These are phyloP conservation scores for Spilosoma lubricipeda DNA, from an alignment of 2,888 invertebrate genomes.

Conservation along the genomic window DNA sequence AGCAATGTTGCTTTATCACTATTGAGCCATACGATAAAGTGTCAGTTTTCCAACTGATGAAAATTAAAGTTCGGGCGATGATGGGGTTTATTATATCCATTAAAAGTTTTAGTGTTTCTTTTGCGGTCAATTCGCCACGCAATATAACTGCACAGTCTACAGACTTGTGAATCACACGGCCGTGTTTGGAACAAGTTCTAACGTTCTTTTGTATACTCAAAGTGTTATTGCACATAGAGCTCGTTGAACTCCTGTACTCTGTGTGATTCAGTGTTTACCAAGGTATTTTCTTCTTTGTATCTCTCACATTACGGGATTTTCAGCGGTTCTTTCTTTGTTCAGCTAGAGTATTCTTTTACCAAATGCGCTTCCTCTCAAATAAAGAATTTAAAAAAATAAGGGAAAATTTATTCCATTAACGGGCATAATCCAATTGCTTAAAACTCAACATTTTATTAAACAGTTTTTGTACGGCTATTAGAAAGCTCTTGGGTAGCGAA, in stretches of 20 bases:
- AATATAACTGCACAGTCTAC: not conserved
- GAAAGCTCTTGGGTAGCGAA: too few relatives aligned
- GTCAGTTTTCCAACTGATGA: not conserved
- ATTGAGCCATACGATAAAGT: too few relatives aligned
- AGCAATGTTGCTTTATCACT: too few relatives aligned
- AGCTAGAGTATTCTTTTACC: too few relatives aligned
- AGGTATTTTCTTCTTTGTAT: too few relatives aligned
- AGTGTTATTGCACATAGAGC: not conserved
- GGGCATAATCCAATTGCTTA: too few relatives aligned
- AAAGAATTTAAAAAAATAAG: too few relatives aligned
- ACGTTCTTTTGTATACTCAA: not conserved
- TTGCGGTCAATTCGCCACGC: not conserved
- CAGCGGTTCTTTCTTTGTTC: too few relatives aligned
- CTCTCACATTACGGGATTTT: not conserved
- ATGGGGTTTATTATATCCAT: not conserved
- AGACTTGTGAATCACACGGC: slow-evolving; percentile 1
- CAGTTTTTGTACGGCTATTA: too few relatives aligned
- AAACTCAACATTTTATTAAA: too few relatives aligned
- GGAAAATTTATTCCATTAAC: too few relatives aligned
- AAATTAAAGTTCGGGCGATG: not conserved
- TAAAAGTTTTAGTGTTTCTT: not conserved
- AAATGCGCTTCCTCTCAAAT: too few relatives aligned
- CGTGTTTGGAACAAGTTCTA: not conserved
- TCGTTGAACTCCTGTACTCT: not conserved
- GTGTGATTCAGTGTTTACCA: not conserved